These are phyloP conservation scores for Austrofundulus limnaeus DNA, from an alignment of 2,113 vertebrate species.

Conservation along the genomic window DNA sequence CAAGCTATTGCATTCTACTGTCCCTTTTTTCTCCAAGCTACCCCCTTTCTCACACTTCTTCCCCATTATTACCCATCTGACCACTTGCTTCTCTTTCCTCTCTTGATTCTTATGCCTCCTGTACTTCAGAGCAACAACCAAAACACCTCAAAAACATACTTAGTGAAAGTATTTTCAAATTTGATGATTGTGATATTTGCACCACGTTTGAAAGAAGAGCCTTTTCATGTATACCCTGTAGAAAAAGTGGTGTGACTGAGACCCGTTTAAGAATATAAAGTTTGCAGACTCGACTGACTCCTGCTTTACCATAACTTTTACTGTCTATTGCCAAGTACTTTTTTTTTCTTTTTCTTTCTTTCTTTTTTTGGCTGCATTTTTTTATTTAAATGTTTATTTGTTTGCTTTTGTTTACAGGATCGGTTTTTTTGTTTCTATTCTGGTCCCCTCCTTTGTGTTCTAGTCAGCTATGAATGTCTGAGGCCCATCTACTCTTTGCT, in stretches of 20 bases:
- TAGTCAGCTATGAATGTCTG: slow-evolving; percentile 75
- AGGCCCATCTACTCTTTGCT: slow-evolving; percentile 76
- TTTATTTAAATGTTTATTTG: slow-evolving; percentile 62
- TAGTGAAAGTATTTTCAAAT: slow-evolving; percentile 52
- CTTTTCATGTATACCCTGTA: slow-evolving; percentile 65
- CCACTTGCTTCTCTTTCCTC: slow-evolving; percentile 78
- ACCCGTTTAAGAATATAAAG: slow-evolving; percentile 60
- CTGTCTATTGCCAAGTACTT: slow-evolving; percentile 74
- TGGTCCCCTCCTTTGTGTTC: slow-evolving; percentile 69
- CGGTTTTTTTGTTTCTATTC: slow-evolving; percentile 70
- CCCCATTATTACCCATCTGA: slow-evolving; percentile 78
- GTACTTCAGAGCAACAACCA: slow-evolving; percentile 65
- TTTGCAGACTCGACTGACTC: slow-evolving; percentile 71
- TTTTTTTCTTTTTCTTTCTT: slow-evolving; percentile 32
- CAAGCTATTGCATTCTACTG: slow-evolving; percentile 84
- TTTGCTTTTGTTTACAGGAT: slow-evolving; percentile 77
- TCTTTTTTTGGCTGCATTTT: slow-evolving; percentile 72
- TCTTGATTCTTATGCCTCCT: slow-evolving; percentile 69
- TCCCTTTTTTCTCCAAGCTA: slow-evolving; percentile 77
- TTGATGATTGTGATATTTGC: slow-evolving; percentile 71
- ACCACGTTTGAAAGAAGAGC: slow-evolving; percentile 67
- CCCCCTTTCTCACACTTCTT: slow-evolving; percentile 73
- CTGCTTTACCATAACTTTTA: slow-evolving; percentile 77
- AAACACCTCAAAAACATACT: slow-evolving; percentile 64
- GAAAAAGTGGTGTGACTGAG: slow-evolving; percentile 61